Base-by-base conservation (phyloP, 2,797 vertebrate species). In the Poecile montanus region DNA sequence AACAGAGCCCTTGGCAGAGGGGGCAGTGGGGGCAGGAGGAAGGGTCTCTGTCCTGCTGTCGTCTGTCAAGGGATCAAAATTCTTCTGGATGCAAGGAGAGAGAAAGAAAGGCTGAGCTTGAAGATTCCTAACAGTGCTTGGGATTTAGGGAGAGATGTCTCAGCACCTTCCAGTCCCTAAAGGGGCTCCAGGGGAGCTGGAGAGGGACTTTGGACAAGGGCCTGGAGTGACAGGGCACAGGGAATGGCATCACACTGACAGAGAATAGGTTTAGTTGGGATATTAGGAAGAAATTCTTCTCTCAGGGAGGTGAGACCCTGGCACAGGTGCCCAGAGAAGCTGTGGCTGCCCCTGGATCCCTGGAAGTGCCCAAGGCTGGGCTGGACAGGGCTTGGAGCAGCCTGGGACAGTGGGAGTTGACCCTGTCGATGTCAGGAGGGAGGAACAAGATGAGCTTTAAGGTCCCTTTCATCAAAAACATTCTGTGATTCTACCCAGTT, bases 341-440 rank as follows among this genome's bases (percentile, higher is more conserved):
- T 66, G 67, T 21, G 85, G 67, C 20, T 80, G 45, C 13, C 9
- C 29, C 76, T 68, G 77, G 54, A 60, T 34, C 45, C 38, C 67
- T 73, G 60, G 38, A 0, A 73, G 25, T 60, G 68, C 0, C 38
- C 53, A 45, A 51, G 75, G 45, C n/a, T 67, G 72, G 44, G 36
- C 0, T 63, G 75, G 51, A 25, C 0, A 0, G 23, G 32, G 36
- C 19, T 70, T 5, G 75, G 67, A 65, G 19, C 19, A 38, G 0
- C 58, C 44, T 57, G 67, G 32, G 19, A 13, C 0, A 20, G 51
- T 50, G 44, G 27, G 0, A 79, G 13, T 7, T 16, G 66, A 36
- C 30, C 32, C 51, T 78, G 58, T 22, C 23, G 18, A 7, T 42
- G 42, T 34, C 30, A 42, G 17, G 42, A 40, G 9, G 4, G 2